phyloP scores from a whole-genome alignment of 37 sponge, comb jelly and placozoan genomes.

The Mnemiopsis leidyi region DNA sequence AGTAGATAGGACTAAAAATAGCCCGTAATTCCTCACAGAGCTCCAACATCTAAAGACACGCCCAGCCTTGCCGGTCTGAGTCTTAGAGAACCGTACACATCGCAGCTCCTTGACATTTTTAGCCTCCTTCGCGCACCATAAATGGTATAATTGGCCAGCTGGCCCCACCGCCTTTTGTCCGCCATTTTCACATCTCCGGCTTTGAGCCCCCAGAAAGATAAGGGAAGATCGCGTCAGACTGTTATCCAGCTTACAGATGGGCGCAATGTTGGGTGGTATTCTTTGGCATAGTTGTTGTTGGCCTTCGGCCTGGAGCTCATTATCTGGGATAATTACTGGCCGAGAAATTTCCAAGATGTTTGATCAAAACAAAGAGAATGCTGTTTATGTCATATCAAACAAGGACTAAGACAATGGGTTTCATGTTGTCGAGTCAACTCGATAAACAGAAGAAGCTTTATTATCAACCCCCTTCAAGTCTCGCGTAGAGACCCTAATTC shows the following conservation, averaged over 20 bases:
- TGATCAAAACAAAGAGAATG: not conserved
- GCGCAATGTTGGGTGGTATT: not conserved
- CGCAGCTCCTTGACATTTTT: not conserved
- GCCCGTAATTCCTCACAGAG: not conserved
- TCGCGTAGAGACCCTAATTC: not conserved
- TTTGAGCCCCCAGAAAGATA: not conserved
- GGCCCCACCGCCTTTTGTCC: not conserved
- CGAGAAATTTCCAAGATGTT: not conserved
- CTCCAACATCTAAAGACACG: not conserved
- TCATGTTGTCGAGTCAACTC: not conserved
- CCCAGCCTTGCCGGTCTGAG: not conserved
- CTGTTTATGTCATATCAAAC: not conserved
- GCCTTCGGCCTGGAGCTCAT: not conserved
- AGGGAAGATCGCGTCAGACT: not conserved
- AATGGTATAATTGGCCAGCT: constrained; percentile 27
- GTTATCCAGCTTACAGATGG: not conserved
- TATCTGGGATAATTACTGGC: not conserved
- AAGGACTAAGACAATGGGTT: not conserved
- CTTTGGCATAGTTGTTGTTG: not conserved
- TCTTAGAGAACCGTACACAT: too few species aligned
- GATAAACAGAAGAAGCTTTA: not conserved
- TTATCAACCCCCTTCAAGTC: not conserved
- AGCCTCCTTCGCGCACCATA: not conserved
- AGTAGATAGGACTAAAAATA: not conserved
- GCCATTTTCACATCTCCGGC: not conserved